A percentile compares a stretch with the other conserved stretches of the same genome.
Conservation (phyloP, 2,113 vertebrate genomes). For the Menura novaehollandiae region DNA sequence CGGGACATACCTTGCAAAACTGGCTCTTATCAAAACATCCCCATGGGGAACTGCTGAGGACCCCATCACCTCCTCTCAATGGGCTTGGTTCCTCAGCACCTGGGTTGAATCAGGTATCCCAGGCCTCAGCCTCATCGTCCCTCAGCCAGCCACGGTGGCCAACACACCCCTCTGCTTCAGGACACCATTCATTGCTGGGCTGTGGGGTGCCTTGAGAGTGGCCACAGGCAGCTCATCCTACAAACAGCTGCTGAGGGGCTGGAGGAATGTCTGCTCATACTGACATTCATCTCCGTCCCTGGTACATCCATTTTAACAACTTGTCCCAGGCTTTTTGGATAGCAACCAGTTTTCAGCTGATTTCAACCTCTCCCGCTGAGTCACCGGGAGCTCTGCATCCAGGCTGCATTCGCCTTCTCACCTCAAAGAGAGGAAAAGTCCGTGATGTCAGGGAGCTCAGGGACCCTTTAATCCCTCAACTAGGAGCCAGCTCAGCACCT, state of each 20-base stretch:
- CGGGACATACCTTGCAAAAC: neutral
- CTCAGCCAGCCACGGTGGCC: rapidly evolving
- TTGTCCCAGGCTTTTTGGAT: slow-evolving; percentile 38
- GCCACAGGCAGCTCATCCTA: neutral
- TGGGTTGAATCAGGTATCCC: neutral
- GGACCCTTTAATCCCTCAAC: neutral
- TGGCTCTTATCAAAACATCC: neutral
- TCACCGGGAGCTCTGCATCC: neutral
- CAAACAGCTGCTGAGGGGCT: neutral
- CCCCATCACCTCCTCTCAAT: neutral
- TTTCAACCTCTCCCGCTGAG: neutral
- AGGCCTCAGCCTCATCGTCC: neutral
- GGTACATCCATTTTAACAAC: neutral
- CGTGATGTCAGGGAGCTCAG: neutral
- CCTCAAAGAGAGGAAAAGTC: neutral
- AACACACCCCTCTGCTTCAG: neutral
- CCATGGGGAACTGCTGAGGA: neutral
- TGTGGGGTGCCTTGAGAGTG: neutral
- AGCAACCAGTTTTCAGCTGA: neutral
- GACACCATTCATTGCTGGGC: neutral
- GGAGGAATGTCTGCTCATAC: neutral
- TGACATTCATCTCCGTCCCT: neutral
- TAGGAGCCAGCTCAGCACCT: neutral
- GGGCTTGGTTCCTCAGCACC: neutral
- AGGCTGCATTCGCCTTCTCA: neutral